These are phyloP conservation scores for Budorcas taxicolor DNA, from an alignment of 2,113 vertebrate species.

Conservation along the genomic window DNA sequence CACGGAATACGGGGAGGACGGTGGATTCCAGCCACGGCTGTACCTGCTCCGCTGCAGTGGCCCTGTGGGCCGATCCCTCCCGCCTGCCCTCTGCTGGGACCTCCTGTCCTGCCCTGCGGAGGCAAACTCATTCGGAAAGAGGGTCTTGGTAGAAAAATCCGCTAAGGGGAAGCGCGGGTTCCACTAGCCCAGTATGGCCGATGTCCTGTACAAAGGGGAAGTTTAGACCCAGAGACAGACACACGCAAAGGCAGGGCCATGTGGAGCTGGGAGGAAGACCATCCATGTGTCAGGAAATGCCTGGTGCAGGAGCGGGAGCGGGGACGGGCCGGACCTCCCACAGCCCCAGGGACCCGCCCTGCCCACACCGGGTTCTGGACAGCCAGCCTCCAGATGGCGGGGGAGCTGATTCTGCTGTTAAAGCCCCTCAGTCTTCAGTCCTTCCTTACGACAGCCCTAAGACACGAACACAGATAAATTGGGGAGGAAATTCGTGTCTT, in stretches of 20 bases:
- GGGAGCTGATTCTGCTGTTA: rapidly evolving
- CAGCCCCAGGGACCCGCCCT: not conserved
- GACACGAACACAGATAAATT: rapidly evolving
- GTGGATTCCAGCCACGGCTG: rapidly evolving
- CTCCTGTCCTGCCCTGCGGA: rapidly evolving
- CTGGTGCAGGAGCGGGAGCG: rapidly evolving
- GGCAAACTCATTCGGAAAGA: not conserved
- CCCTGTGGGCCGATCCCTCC: rapidly evolving
- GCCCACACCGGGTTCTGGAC: rapidly evolving
- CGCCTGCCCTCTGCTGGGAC: not conserved
- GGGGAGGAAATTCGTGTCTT: not conserved
- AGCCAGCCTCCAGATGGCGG: rapidly evolving
- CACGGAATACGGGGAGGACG: rapidly evolving
- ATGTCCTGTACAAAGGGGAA: no score
- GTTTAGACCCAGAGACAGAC: not conserved
- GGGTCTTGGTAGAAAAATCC: not conserved
- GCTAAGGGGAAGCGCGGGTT: no score
- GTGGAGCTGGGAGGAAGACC: not conserved
- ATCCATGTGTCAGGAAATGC: not conserved
- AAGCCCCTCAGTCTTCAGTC: not conserved
- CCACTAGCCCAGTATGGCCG: rapidly evolving
- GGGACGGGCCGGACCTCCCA: not conserved
- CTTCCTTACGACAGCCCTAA: rapidly evolving
- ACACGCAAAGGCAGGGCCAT: not conserved
- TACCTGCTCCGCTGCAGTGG: rapidly evolving